Conservation (phyloP, 1,140 invertebrate genomes). For the Tetramorium parvispinum region DNA sequence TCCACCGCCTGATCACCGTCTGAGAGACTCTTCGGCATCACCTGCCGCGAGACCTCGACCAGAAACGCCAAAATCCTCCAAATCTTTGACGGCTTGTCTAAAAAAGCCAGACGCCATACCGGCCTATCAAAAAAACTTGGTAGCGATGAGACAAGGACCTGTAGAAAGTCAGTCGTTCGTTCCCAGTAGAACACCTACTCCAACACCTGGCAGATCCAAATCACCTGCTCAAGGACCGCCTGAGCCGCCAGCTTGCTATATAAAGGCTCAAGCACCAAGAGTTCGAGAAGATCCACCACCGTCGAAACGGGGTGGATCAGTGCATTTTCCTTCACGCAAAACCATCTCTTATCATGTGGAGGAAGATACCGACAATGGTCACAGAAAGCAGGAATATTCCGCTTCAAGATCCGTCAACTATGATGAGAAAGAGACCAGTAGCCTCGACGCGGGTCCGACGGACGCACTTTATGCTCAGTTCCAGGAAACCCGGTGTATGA, state of each 20-base stretch:
- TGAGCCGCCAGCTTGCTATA: slow-evolving; percentile 71
- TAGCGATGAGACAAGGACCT: slow-evolving; percentile 77
- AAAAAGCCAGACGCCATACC: slow-evolving; percentile 84
- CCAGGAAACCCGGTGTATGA: slow-evolving; percentile 74
- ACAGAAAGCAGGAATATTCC: slow-evolving; percentile 71
- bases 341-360: slow-evolving; percentile 76
- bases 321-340: slow-evolving; percentile 68
- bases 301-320: slow-evolving; percentile 44
- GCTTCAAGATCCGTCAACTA: slow-evolving; percentile 59
- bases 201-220: slow-evolving; percentile 76
- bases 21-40: slow-evolving; percentile 80
- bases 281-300: slow-evolving; percentile 72
- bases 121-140: slow-evolving; percentile 81
- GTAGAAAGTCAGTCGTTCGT: slow-evolving; percentile 77
- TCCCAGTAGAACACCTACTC: slow-evolving; percentile 81
- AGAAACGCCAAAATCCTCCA: slow-evolving; percentile 73
- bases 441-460: slow-evolving; percentile 48
- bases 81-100: slow-evolving; percentile 72
- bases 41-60: slow-evolving; percentile 78
- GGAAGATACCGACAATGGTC: slow-evolving; percentile 79
- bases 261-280: slow-evolving; percentile 77
- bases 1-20: slow-evolving; percentile 81
- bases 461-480: slow-evolving; percentile 76
- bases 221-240: slow-evolving; percentile 79
- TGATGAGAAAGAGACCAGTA: slow-evolving; percentile 75